These are phyloP conservation scores for Drosophila subquinaria DNA, from an alignment of 2,888 invertebrate genomes.

Conservation along the genomic window DNA sequence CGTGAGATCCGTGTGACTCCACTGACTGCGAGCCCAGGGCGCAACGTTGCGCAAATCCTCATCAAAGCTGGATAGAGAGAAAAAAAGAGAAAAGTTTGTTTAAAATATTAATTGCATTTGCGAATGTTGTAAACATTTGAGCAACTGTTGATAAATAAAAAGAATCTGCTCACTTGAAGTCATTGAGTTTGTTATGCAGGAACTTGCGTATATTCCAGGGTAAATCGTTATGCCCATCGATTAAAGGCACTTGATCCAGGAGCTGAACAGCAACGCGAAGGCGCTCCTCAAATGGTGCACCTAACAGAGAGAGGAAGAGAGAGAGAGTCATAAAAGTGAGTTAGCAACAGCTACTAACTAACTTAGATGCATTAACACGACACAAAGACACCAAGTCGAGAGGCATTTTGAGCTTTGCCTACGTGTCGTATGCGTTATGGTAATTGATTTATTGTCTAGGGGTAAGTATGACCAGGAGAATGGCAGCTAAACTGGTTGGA, in stretches of 20 bases:
- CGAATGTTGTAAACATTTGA: constrained; percentile 49
- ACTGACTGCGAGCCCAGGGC: constrained; percentile 90
- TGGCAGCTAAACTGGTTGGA: constrained; percentile 6
- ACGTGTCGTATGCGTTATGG: constrained; percentile 74
- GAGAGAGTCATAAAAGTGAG: constrained; percentile 22
- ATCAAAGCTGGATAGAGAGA: constrained; percentile 87
- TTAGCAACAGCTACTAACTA: constrained; percentile 58
- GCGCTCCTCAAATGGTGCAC: constrained; percentile 91
- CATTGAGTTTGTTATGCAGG: constrained; percentile 94
- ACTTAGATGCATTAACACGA: constrained; percentile 62
- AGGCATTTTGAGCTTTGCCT: constrained; percentile 36
- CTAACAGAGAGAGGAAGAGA: constrained; percentile 74
- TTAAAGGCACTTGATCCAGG: constrained; percentile 91
- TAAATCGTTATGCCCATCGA: constrained; percentile 95
- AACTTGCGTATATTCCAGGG: constrained; percentile 97
- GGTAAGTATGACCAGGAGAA: constrained; percentile 18
- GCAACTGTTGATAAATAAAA: background rate
- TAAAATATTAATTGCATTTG: constrained; percentile 55
- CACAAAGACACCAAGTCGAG: constrained; percentile 23
- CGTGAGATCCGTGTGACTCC: constrained; percentile 93
- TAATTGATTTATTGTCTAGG: constrained; percentile 78
- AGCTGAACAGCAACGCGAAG: constrained; percentile 90
- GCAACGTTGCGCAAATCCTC: constrained; percentile 89
- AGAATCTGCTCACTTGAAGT: constrained; percentile 88
- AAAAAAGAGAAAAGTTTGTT: constrained; percentile 32